phyloP scores from a whole-genome alignment of 2,113 vertebrate genomes.

The Pleuronectes platessa region DNA sequence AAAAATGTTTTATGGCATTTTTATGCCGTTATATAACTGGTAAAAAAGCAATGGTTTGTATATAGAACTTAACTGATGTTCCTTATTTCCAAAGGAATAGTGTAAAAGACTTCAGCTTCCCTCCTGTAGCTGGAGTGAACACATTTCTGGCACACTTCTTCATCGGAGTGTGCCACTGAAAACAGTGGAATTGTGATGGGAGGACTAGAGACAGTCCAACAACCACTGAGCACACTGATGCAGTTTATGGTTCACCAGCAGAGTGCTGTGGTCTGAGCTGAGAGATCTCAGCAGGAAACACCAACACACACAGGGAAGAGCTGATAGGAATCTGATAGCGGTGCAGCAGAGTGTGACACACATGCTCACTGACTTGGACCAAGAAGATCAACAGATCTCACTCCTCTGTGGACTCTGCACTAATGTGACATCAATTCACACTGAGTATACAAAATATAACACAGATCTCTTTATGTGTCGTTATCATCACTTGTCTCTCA shows the following conservation, averaged over 20 bases:
- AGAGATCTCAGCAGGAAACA: slow-evolving; percentile 59
- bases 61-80: not conserved
- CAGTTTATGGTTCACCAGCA: slow-evolving; percentile 35
- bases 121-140: slow-evolving; percentile 15
- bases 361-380: slow-evolving; percentile 2
- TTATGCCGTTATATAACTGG: not conserved
- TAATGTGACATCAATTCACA: slow-evolving; percentile 7
- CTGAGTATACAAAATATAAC: not conserved
- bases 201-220: slow-evolving; percentile 53
- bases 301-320: slow-evolving; percentile 39
- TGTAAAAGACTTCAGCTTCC: slow-evolving; percentile 5
- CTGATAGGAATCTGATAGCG: slow-evolving; percentile 25
- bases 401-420: not conserved
- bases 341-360: slow-evolving; percentile 26
- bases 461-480: too few relatives aligned
- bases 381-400: slow-evolving; percentile 4
- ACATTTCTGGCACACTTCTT: slow-evolving; percentile 37
- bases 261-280: slow-evolving; percentile 44
- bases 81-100: too few relatives aligned
- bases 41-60: not conserved
- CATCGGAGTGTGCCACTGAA: slow-evolving; percentile 41
- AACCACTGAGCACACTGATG: slow-evolving; percentile 44
- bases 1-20: not conserved
- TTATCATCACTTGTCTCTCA: too few relatives aligned
- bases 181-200: slow-evolving; percentile 48